Conservation (phyloP, 2,797 vertebrate genomes). For the Melopsittacus undulatus region DNA sequence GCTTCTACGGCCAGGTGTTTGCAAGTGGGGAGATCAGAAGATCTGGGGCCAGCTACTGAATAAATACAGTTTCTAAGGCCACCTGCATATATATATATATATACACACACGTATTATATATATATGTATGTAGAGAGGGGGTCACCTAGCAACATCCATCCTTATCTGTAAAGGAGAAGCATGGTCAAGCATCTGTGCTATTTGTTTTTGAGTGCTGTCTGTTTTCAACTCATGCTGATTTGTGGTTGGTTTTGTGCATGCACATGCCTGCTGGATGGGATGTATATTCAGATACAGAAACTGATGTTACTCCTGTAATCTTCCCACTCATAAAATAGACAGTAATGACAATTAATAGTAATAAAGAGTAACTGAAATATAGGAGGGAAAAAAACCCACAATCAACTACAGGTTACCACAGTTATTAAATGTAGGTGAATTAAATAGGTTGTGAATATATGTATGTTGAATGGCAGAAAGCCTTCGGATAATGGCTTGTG, state of each 20-base stretch:
- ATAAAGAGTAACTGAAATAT: not conserved
- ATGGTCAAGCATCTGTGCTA: not conserved
- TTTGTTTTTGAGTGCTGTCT: not conserved
- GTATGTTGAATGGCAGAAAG: not conserved
- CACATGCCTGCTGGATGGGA: not conserved
- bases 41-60: not conserved
- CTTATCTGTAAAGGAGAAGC: not conserved
- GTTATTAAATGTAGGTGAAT: not conserved
- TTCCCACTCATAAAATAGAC: not conserved
- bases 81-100: not conserved
- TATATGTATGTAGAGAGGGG: not conserved
- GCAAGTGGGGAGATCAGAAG: not conserved
- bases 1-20: not conserved
- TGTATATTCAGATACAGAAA: not conserved
- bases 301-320: not conserved
- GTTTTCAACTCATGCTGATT: not conserved
- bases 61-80: not conserved
- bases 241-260: not conserved
- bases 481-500: not conserved
- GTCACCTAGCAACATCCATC: not conserved
- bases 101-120: too few relatives aligned
- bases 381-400: accelerated
- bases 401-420: not conserved
- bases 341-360: not conserved
- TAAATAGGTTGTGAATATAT: not conserved